Conservation (phyloP, 2,888 invertebrate species). For the Synergus gifuensis region DNA sequence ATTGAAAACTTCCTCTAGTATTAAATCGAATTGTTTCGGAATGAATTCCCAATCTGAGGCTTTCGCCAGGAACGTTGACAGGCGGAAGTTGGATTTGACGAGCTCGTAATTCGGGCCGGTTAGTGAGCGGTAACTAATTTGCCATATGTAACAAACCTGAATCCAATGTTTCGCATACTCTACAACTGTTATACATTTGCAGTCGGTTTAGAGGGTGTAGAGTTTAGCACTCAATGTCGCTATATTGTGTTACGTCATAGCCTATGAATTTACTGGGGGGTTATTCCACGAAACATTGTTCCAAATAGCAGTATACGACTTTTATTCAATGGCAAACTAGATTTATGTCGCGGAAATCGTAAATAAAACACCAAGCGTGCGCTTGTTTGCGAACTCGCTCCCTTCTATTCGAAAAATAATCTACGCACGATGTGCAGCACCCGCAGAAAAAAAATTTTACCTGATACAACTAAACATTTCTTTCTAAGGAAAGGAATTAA, state of each 20-base stretch:
- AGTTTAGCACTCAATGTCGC: neutral
- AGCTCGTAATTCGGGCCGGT: neutral
- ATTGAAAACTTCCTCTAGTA: too few relatives aligned
- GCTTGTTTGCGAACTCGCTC: neutral
- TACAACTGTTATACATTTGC: neutral
- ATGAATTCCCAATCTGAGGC: too few relatives aligned
- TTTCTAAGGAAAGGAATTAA: too few relatives aligned
- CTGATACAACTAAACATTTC: too few relatives aligned
- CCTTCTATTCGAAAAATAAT: neutral
- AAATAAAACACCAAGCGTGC: constrained; percentile 7
- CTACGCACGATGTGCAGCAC: neutral
- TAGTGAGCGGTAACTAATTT: neutral
- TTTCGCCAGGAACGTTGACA: neutral
- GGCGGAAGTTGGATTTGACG: neutral
- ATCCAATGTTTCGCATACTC: constrained; percentile 7
- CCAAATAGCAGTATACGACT: neutral
- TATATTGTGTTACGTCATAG: neutral
- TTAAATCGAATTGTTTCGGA: too few relatives aligned
- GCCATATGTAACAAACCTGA: neutral
- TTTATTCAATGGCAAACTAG: neutral
- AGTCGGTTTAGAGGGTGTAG: neutral
- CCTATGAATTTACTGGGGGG: neutral
- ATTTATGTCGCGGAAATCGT: constrained; percentile 4
- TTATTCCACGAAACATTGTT: neutral
- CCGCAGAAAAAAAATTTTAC: too few relatives aligned